Evolutionary conservation across 2,888 invertebrate species (phyloP), one percentile per base, ranked within the genome.

Genomic region (Esperia sulphurella): DNA sequence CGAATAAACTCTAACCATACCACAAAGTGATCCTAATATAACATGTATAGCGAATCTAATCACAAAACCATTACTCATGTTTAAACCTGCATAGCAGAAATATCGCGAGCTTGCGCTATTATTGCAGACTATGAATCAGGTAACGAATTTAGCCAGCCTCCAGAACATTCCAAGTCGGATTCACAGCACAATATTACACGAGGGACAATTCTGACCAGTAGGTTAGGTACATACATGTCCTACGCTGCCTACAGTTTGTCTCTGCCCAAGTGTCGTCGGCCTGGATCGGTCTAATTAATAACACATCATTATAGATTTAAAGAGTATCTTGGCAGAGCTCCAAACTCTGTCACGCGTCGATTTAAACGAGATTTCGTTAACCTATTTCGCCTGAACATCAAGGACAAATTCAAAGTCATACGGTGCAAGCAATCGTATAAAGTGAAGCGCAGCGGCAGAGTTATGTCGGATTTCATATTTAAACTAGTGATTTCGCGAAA

Each of bases 91-190:
- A 54, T 53, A 55, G 58, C 53, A 65, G 63, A 65, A 70, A 67
- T 58, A 55, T 51, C 58, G 54, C 55, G 57, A 51, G 49, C 54
- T 52, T 61, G 65, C 73, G 67, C 74, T 35, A n/a, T 35, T 73
- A 75, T 72, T 71, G 67, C 63, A 63, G 59, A 58, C 57, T 63
- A 59, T 82, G 82, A 82, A 65, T 82, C 79, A 80, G 66, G 64
- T 62, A 63, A 63, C 70, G 49, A 55, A 78, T 74, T 74, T 78
- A 79, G 75, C 60, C 50, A 21, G 53, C 48, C 60, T 55, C 70
- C 61, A 59, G 75, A 75, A 72, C 57, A 46, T 76, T 76, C 75
- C 65, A 67, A 53, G 57, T 55, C 61, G 43, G 41, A 29, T 43
- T 28, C 35, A 44, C 40, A 14, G 21, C 21, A 21, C 21, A 21